phyloP scores from a whole-genome alignment of 2,113 vertebrate genomes.

The Leptocoma aspasia region DNA sequence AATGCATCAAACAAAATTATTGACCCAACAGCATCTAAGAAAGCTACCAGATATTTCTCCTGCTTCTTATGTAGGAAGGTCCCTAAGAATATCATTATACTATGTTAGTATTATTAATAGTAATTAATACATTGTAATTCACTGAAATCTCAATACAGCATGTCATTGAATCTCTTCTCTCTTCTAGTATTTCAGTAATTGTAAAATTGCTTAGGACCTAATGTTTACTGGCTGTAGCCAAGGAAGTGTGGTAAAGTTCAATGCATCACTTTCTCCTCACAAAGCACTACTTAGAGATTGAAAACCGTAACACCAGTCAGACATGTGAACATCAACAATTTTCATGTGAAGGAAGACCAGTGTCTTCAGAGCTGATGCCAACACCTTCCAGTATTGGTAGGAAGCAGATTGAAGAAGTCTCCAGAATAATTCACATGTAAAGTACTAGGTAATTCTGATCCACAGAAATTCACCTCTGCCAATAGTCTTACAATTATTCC shows the following conservation, averaged over 20 bases:
- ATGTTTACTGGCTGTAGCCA: not conserved
- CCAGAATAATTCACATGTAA: not conserved
- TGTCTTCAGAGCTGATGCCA: not conserved
- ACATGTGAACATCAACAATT: not conserved
- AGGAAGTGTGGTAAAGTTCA: not conserved
- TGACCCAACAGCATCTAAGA: not conserved
- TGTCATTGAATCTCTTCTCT: not conserved
- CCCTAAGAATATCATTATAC: not conserved
- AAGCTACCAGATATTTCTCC: not conserved
- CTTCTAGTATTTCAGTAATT: not conserved
- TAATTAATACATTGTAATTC: not conserved
- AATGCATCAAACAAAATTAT: not conserved
- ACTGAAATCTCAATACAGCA: accelerated
- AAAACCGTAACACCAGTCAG: not conserved
- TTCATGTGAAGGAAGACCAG: not conserved
- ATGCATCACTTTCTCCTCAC: not conserved
- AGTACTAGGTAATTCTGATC: not conserved
- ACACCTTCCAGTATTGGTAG: not conserved
- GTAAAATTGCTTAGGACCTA: not conserved
- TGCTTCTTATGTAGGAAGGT: not conserved
- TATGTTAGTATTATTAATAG: not conserved
- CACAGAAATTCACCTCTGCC: not conserved
- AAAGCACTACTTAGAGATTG: not conserved
- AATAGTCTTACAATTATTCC: not conserved
- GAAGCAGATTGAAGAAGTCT: not conserved